Base-by-base conservation (phyloP, 1,140 invertebrate genomes). In the Sarcophaga bullata region DNA sequence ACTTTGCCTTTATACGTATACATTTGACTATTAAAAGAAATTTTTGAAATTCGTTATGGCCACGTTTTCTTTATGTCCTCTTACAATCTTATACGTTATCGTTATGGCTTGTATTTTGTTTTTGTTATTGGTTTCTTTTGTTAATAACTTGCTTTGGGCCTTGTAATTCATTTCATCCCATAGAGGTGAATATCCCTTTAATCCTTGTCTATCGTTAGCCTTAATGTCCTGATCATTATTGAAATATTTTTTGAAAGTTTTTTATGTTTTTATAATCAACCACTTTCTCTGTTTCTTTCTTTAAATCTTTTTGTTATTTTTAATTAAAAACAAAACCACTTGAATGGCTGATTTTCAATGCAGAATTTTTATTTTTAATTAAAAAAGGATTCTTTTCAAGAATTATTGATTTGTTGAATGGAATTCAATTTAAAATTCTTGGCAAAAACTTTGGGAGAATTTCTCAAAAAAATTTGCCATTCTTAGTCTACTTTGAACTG, bases 191-290 rank as follows among this genome's bases (percentile, higher is more conserved):
- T n/a, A 68, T 52, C 13, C 50, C 50, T 52, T 9, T 52, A 58
- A 58, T 58, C 6, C n/a, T 58, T 62, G 11, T 62, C 1, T 62
- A 17, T 25, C 10, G n/a, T 25, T 68, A 19, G 17, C 8, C 3
- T 68, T 68, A 68, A 19, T 19, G 62, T 8, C 17, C 17, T 58
- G 62, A 68, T 37, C 25, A 37, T 68, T 68, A 68, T 68, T 68
- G 62, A 68, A 68, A 68, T 68, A 17, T 68, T 68, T 68, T 19
- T 68, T 68, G 8, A 68, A 17, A 68, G 62, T n/a, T n/a, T n/a
- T n/a, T n/a, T n/a, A n/a, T 37, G 62, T 68, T 68, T 68, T 68
- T 68, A 68, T 68, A 68, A 68, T 68, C 62, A 68, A 68, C 62
- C 62, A 68, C 62, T 68, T 68, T 68, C 10, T 68, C 10, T 68